Percentiles rank a stretch among this genome's conserved stretches.
Evolutionary conservation across 2,113 vertebrate species (phyloP).

Genomic region (Anarhynchus alexandrinus): DNA sequence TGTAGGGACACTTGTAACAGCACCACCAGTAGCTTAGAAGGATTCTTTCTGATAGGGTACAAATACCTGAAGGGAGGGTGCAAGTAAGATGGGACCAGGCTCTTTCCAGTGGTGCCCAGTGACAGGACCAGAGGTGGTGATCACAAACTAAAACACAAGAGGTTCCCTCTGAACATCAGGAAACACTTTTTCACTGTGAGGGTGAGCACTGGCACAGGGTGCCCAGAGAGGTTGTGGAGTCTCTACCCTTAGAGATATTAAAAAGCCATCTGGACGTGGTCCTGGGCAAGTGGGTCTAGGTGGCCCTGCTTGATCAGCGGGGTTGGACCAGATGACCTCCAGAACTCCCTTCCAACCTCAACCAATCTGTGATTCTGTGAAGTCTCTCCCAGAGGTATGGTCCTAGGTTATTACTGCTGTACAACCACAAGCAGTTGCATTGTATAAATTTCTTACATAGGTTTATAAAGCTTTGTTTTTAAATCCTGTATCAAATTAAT

Average conservation of each 20-base stretch:
- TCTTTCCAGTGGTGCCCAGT: background rate
- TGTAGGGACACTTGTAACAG: background rate
- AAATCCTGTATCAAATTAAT: background rate
- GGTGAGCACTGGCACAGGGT: background rate
- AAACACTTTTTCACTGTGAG: background rate
- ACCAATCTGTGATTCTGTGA: background rate
- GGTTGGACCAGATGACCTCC: background rate
- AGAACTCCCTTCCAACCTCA: background rate
- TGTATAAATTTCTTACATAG: background rate
- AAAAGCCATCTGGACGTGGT: background rate
- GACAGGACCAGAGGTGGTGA: background rate
- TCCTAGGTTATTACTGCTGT: background rate
- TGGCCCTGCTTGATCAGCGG: background rate
- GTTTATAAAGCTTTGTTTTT: background rate
- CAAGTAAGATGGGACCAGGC: background rate
- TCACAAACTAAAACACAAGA: too few relatives aligned
- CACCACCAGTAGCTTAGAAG: background rate
- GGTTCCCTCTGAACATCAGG: background rate
- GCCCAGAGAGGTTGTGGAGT: background rate
- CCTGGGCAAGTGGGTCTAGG: background rate
- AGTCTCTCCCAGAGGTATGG: background rate
- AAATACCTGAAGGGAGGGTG: background rate
- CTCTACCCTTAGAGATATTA: background rate
- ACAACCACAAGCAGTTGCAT: background rate
- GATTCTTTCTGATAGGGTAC: background rate